These are phyloP conservation scores for Oryzias curvinotus DNA, from an alignment of 2,113 vertebrate species.

Conservation along the genomic window DNA sequence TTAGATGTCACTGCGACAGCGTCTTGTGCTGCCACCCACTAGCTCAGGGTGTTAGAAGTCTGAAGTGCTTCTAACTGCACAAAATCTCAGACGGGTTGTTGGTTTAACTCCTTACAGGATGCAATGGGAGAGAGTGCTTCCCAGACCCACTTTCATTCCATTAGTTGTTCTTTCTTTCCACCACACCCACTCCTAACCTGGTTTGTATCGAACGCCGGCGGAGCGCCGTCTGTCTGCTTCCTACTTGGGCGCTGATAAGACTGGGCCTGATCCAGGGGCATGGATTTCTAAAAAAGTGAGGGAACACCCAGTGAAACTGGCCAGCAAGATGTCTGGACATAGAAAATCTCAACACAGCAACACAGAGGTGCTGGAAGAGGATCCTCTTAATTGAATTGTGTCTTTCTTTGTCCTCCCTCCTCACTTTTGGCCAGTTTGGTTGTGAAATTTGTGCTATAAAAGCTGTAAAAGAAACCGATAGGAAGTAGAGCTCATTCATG, in stretches of 20 bases:
- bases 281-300: conserved; percentile 11
- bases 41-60: conserved; percentile 28
- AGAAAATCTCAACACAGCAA: conserved; percentile 1
- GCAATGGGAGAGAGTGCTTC: conserved; percentile 42
- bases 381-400: not conserved
- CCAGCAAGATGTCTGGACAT: not conserved
- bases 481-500: too few species aligned
- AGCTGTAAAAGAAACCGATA: too few species aligned
- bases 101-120: conserved; percentile 54
- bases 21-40: conserved; percentile 14
- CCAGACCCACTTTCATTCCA: conserved; percentile 54
- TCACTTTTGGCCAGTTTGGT: too few species aligned
- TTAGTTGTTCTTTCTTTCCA: conserved; percentile 41
- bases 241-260: conserved; percentile 24
- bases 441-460: too few species aligned
- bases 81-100: conserved; percentile 56
- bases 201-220: conserved; percentile 63
- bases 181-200: conserved; percentile 40
- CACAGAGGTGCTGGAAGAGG: not conserved
- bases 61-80: conserved; percentile 52
- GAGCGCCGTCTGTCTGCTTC: conserved; percentile 15
- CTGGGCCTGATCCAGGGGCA: conserved; percentile 10
- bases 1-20: conserved; percentile 18
- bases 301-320: not conserved
- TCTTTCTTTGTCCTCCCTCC: too few species aligned